Conservation (phyloP, 2,113 vertebrate species). For the Pseudonaja textilis region DNA sequence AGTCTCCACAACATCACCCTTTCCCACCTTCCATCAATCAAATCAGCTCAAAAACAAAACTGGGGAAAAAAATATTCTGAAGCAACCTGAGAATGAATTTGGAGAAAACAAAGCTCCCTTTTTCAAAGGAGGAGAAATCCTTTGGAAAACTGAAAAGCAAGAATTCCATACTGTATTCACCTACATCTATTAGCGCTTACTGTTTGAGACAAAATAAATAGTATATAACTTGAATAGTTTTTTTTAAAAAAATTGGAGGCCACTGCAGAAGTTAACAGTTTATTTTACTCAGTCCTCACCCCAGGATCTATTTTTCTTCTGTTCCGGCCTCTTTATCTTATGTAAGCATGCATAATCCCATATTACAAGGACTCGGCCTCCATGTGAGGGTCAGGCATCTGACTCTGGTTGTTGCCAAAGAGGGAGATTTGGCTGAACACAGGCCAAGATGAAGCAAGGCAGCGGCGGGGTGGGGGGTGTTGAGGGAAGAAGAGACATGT, state of each 20-base stretch:
- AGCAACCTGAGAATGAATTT: background rate
- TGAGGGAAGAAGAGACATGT: constrained; percentile 5
- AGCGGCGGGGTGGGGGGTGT: background rate
- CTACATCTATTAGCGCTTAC: background rate
- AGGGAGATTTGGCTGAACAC: constrained; percentile 44
- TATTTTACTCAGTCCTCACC: background rate
- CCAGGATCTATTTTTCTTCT: constrained; percentile 11
- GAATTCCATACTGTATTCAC: background rate
- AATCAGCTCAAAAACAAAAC: background rate
- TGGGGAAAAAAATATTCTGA: background rate
- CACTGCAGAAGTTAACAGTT: constrained; percentile 6
- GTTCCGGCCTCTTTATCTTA: background rate
- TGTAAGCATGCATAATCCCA: constrained; percentile 63
- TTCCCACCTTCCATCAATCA: background rate
- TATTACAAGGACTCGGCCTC: constrained; percentile 56
- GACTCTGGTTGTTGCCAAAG: constrained; percentile 62
- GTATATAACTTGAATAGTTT: background rate
- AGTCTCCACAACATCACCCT: background rate
- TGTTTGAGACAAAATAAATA: background rate
- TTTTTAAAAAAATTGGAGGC: background rate
- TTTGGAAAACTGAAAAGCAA: background rate
- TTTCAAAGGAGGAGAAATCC: background rate
- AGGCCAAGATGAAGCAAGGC: constrained; percentile 43
- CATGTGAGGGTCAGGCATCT: constrained; percentile 68
- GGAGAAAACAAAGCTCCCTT: background rate